Conservation (phyloP, 1,140 invertebrate genomes). For the Anastrepha ludens region DNA sequence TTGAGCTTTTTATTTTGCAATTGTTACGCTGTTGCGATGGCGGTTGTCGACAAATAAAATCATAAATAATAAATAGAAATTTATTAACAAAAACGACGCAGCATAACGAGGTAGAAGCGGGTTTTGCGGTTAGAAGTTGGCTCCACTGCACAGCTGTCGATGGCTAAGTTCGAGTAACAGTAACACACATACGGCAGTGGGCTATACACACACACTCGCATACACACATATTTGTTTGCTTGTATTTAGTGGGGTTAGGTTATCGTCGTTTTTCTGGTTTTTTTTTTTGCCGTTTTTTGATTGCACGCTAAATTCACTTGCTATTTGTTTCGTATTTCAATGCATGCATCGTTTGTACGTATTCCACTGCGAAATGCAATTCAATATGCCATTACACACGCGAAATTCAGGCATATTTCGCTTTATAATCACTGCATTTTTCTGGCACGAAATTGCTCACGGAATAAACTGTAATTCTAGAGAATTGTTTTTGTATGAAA, state of each 20-base stretch:
- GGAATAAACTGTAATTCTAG: neutral
- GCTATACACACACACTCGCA: neutral
- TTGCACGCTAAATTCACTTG: conserved; percentile 1
- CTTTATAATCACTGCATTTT: neutral
- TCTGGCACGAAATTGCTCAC: neutral
- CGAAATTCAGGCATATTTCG: neutral
- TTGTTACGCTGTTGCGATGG: neutral
- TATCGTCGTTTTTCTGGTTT: conserved; percentile 30
- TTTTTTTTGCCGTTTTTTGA: neutral
- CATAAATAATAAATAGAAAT: conserved; percentile 2
- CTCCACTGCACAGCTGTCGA: conserved; percentile 8
- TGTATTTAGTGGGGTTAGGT: conserved; percentile 38
- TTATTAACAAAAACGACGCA: neutral
- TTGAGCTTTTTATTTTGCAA: too few species aligned
- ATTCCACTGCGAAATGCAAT: conserved; percentile 39
- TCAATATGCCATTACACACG: neutral
- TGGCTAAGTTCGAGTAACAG: neutral
- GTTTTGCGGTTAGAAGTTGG: neutral
- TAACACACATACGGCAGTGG: neutral
- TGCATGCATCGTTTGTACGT: neutral
- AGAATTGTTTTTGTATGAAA: neutral
- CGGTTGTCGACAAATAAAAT: conserved; percentile 30
- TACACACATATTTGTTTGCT: neutral
- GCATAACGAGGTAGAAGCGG: neutral
- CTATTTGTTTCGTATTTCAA: conserved; percentile 7